Evolutionary conservation across 2,113 vertebrate species (phyloP), one percentile per base, ranked within the genome.

Genomic region (Megalops atlanticus): DNA sequence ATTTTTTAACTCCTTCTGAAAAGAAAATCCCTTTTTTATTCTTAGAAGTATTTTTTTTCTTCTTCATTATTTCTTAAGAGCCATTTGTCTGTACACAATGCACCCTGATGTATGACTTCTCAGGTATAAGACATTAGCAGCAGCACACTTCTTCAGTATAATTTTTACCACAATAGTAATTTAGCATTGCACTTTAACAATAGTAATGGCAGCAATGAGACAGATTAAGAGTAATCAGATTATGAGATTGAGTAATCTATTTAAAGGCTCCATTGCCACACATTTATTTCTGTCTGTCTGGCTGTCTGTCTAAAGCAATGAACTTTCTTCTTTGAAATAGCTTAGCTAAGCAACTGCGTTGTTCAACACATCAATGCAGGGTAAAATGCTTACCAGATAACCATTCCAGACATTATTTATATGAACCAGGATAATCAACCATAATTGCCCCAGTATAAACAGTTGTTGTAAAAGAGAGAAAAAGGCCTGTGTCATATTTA

Each of bases 11-110:
- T 31, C n/a, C 31, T 64, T 31, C 11, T 31, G 31, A 64, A 64
- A 64, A n/a, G 31, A 64, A 58, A 49, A 54, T 64, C 24, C 58
- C n/a, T 64, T 64, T n/a, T 10, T 64, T 27, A 31, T 8, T 58
- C n/a, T 6, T 64, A 27, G n/a, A 64, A 64, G 31, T 31, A 24
- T 10, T 5, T 58, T 24, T 31, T 27, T 31, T 64, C 11, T 27
- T 24, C 21, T 10, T 64, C 27, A 0, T 64, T 64, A 27, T 31
- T 31, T 11, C 58, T 64, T 45, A 84, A 81, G 74, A 45, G 82
- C 81, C 35, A 78, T 83, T 85, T 88, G 52, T 15, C 52, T 58
- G 52, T 58, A 58, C 18, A 84, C 70, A 58, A 79, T 82, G 71
- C 78, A 69, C 43, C 49, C 52, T n/a, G 24, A n/a, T 58, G 52